phyloP scores from a whole-genome alignment of 2,888 invertebrate genomes.

The Philhelius pedissequus region DNA sequence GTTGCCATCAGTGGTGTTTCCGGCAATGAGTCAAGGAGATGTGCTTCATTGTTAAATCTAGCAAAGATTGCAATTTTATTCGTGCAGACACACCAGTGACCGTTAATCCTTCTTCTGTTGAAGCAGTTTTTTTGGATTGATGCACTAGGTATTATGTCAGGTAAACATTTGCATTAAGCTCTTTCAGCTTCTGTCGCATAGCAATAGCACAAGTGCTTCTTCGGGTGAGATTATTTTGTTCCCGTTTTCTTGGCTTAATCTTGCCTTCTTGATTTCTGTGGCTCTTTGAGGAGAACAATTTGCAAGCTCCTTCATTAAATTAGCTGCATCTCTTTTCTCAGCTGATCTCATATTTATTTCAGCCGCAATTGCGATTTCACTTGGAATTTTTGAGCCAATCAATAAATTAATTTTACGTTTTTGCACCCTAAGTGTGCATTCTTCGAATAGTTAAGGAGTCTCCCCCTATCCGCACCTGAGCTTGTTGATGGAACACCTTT shows the following conservation, averaged over 20 bases:
- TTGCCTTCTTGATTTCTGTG: neutral
- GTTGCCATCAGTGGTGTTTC: neutral
- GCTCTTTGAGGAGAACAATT: neutral
- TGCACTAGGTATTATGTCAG: neutral
- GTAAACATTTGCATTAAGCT: neutral
- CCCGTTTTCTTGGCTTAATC: neutral
- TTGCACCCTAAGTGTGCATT: neutral
- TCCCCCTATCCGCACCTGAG: too few species aligned
- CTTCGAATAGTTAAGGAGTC: neutral
- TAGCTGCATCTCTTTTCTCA: neutral
- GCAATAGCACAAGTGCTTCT: neutral
- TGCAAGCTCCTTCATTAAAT: neutral
- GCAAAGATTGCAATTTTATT: neutral
- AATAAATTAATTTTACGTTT: neutral
- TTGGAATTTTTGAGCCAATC: neutral
- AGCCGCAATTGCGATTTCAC: constrained; percentile 12
- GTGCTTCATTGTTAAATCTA: neutral
- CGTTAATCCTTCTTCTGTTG: constrained; percentile 3
- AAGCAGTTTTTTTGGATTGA: constrained; percentile 3
- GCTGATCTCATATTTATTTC: neutral
- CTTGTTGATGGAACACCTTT: neutral
- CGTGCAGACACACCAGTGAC: neutral
- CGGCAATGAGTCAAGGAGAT: neutral
- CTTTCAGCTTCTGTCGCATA: constrained; percentile 13
- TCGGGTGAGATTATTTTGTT: neutral